Percentiles rank a stretch among this genome's conserved stretches.
phyloP scores from a whole-genome alignment of 2,888 invertebrate genomes.

The Diploptera punctata region DNA sequence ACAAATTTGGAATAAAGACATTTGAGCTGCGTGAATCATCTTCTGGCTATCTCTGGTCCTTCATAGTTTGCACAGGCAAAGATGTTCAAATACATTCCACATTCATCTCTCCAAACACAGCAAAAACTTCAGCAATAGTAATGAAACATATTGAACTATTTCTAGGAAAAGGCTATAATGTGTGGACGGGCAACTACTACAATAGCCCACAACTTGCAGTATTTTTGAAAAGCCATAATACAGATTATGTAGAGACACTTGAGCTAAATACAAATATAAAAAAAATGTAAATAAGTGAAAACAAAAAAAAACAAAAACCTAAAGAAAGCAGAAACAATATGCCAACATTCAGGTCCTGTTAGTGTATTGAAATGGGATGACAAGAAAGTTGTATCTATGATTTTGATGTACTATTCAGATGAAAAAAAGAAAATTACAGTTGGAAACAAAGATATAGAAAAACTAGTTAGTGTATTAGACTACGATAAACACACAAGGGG shows the following conservation, averaged over 20 bases:
- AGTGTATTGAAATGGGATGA: no score
- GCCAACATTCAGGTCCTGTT: no score
- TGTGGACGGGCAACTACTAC: no score
- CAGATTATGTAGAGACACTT: not conserved
- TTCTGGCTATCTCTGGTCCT: no score
- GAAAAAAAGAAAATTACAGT: no score
- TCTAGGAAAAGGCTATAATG: not conserved
- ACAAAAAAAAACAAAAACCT: not conserved
- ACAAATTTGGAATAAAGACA: not conserved
- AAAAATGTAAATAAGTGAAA: not conserved
- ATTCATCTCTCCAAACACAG: no score
- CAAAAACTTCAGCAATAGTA: not conserved
- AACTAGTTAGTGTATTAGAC: not conserved
- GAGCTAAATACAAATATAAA: not conserved
- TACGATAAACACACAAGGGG: not conserved
- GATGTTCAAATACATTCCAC: no score
- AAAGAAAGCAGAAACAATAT: no score
- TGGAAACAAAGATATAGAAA: not conserved
- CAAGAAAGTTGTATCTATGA: no score
- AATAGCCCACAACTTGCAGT: not conserved
- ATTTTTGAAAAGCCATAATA: not conserved
- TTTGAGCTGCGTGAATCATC: no score
- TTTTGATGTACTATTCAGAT: no score
- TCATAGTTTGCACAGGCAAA: no score
- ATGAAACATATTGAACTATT: not conserved